These are phyloP conservation scores for Ctenoplectra terminalis DNA, from an alignment of 1,140 invertebrate species.

Conservation along the genomic window DNA sequence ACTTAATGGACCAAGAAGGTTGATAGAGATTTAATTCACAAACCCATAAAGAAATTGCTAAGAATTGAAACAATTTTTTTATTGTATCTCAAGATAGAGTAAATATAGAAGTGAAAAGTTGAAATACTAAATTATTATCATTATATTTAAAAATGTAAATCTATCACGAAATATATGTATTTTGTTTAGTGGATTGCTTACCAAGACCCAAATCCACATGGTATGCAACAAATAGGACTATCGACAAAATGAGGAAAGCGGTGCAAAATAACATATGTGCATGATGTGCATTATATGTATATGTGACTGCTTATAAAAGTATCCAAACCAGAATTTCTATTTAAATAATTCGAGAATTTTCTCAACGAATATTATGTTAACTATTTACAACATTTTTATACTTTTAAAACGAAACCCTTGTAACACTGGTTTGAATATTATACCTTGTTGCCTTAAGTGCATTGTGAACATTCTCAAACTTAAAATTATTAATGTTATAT, in stretches of 20 bases:
- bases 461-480: conserved; percentile 59
- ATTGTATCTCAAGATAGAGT: conserved; percentile 42
- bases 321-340: conserved; percentile 70
- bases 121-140: conserved; percentile 60
- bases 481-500: conserved; percentile 36
- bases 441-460: conserved; percentile 60
- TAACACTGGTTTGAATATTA: conserved; percentile 65
- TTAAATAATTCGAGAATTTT: neutral
- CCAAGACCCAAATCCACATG: conserved; percentile 84
- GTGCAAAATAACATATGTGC: conserved; percentile 81
- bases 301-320: conserved; percentile 56
- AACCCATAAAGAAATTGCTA: conserved; percentile 49
- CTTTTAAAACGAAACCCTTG: neutral
- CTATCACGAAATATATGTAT: conserved; percentile 77
- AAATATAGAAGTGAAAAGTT: conserved; percentile 53
- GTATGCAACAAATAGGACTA: conserved; percentile 84
- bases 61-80: conserved; percentile 44
- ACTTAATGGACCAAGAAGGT: neutral
- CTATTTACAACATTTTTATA: neutral
- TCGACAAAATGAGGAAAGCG: conserved; percentile 83
- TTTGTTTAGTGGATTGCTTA: conserved; percentile 81
- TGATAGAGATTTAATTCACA: conserved; percentile 71
- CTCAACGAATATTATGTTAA: neutral
- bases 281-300: conserved; percentile 78
- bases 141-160: conserved; percentile 57